Evolutionary conservation across 2,113 vertebrate species (phyloP).

Genomic region (Regulus satrapa): DNA sequence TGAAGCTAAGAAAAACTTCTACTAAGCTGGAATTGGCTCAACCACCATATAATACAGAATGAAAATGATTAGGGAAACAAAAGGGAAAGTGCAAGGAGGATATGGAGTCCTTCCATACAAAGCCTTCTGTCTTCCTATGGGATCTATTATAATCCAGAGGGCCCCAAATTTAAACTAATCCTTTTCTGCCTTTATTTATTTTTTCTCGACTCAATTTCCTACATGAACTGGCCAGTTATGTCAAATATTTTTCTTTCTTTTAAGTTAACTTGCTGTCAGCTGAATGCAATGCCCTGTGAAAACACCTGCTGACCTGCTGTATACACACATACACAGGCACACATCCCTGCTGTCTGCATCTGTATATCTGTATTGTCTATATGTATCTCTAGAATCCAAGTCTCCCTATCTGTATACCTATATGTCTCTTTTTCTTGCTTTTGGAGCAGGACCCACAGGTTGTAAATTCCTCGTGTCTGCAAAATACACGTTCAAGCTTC

Average conservation of each 20-base stretch:
- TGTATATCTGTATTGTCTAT: accelerated
- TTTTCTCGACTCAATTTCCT: conserved; percentile 31
- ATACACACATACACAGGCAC: neutral
- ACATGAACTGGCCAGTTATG: conserved; percentile 34
- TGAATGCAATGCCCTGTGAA: conserved; percentile 27
- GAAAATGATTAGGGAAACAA: neutral
- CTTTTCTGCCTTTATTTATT: conserved; percentile 28
- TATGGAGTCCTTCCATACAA: neutral
- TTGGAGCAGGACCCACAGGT: neutral
- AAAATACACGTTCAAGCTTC: neutral
- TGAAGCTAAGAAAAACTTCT: conserved; percentile 10
- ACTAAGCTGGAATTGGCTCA: neutral
- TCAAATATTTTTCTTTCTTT: conserved; percentile 55
- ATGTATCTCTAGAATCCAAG: neutral
- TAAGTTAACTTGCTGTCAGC: conserved; percentile 8
- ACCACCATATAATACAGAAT: neutral
- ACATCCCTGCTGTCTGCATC: neutral
- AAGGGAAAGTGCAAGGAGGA: neutral
- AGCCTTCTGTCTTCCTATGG: neutral
- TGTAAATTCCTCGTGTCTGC: neutral
- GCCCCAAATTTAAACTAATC: conserved; percentile 3
- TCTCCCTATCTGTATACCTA: neutral
- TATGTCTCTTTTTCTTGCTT: neutral
- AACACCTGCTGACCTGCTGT: conserved; percentile 57
- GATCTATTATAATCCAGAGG: conserved; percentile 15